Base-by-base conservation (phyloP, 2,113 vertebrate genomes). In the Pseudorasbora parva region DNA sequence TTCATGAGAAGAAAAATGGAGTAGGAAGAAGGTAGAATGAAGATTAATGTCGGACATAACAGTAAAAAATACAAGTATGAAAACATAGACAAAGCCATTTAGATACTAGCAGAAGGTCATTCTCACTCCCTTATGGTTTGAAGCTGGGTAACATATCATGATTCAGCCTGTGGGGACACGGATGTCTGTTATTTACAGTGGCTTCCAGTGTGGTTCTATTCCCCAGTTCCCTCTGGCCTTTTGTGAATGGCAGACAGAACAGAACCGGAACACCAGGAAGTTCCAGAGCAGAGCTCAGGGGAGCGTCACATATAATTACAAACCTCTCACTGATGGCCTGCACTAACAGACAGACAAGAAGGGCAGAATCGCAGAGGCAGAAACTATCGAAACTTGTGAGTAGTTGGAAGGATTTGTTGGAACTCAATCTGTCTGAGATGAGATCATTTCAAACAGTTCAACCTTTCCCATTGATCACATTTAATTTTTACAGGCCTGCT, bases 171-270 rank as follows among this genome's bases (percentile, higher is more conserved):
- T 56, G 74, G 49, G 25, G 49, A 78, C 41, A 69, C 14, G 19
- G 23, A 60, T 45, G 78, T n/a, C 19, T 73, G 69, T 80, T 72
- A 74, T 72, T 60, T 72, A 80, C 76, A 62, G 51, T 33, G 54
- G 15, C 76, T 60, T 80, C 71, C 27, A 73, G 57, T 49, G 30
- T 64, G 30, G 21, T 23, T 83, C 19, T 47, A 25, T 45, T 47
- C 30, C 37, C 78, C 17, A 69, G 78, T 66, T 81, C 78, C 59
- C 12, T 69, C 62, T 81, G 78, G 78, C 60, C 27, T 81, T 81
- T 37, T 56, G 23, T 57, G 68, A 79, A 79, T 64, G 23, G 54
- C 33, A 78, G 64, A 60, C 80, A 62, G 82, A 59, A 54, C 41
- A 79, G 45, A 71, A 17, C 43, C 30, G 11, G 30, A 77, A 23